These are phyloP conservation scores for Loris lydekkerianus DNA, from an alignment of 2,797 vertebrate genomes.

Conservation along the genomic window DNA sequence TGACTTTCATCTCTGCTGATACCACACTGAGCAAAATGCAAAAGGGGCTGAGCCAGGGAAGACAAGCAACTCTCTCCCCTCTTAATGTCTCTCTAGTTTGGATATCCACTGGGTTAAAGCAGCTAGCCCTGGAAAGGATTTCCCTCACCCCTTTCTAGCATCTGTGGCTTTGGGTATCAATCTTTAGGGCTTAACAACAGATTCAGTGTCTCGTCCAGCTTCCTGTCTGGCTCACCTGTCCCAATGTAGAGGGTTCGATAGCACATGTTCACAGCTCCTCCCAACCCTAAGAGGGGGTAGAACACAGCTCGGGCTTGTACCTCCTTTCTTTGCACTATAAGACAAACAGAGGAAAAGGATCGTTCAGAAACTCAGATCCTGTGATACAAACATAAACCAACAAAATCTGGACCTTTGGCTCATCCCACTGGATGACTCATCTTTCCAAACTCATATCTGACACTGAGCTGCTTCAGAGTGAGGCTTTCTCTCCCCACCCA, in stretches of 20 bases:
- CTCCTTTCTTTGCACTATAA: constrained; percentile 92
- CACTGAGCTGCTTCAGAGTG: neutral
- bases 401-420: constrained; percentile 36
- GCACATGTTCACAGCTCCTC: constrained; percentile 95
- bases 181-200: neutral
- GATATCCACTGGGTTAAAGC: neutral
- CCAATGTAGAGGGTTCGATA: constrained; percentile 97
- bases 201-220: neutral
- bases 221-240: constrained; percentile 90
- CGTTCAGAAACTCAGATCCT: constrained; percentile 63
- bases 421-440: neutral
- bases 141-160: constrained; percentile 11
- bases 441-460: constrained; percentile 13
- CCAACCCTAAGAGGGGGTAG: constrained; percentile 94
- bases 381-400: constrained; percentile 15
- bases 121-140: neutral
- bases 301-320: constrained; percentile 96
- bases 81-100: neutral
- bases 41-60: constrained; percentile 5
- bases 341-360: constrained; percentile 74
- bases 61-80: constrained; percentile 9
- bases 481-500: neutral
- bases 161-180: neutral
- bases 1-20: neutral
- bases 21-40: neutral